Conservation (phyloP, 1,140 invertebrate species). For the Nasonia longicornis region DNA sequence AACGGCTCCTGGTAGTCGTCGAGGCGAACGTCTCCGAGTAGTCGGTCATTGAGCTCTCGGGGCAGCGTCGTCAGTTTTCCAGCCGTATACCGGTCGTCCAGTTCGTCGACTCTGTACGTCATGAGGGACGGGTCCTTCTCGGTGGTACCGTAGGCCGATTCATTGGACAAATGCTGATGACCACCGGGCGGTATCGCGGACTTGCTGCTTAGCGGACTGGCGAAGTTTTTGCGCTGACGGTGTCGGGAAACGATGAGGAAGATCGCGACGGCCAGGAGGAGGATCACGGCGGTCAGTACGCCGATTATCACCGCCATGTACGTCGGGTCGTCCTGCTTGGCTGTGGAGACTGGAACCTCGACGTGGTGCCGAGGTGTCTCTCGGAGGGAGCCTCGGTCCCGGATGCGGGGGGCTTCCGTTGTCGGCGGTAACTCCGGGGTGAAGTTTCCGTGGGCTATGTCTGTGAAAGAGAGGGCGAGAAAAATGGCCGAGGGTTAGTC, state of each 20-base stretch:
- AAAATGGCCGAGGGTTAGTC: constrained; percentile 15
- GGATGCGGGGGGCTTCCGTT: constrained; percentile 64
- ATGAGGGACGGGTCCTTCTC: constrained; percentile 67
- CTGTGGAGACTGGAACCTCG: constrained; percentile 65
- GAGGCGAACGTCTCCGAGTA: constrained; percentile 65
- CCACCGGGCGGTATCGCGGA: constrained; percentile 62
- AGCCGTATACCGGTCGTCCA: constrained; percentile 66
- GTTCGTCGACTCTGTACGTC: constrained; percentile 67
- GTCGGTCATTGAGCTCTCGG: constrained; percentile 66
- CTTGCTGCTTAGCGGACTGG: constrained; percentile 68
- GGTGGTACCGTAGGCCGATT: constrained; percentile 65
- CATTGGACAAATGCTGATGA: constrained; percentile 66
- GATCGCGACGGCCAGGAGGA: constrained; percentile 72
- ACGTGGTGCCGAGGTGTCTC: constrained; percentile 61
- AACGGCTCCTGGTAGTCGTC: constrained; percentile 72
- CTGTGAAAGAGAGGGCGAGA: constrained; percentile 50
- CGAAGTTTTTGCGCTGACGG: constrained; percentile 72
- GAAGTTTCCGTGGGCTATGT: constrained; percentile 70
- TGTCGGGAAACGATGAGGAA: constrained; percentile 74
- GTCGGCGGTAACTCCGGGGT: constrained; percentile 65
- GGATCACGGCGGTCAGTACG: constrained; percentile 74
- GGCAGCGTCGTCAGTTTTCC: constrained; percentile 65
- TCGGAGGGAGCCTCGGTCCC: constrained; percentile 65
- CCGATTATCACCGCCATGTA: constrained; percentile 78
- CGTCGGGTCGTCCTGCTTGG: constrained; percentile 70